phyloP scores from a whole-genome alignment of 2,888 invertebrate species.

The Augiades crinisus region DNA sequence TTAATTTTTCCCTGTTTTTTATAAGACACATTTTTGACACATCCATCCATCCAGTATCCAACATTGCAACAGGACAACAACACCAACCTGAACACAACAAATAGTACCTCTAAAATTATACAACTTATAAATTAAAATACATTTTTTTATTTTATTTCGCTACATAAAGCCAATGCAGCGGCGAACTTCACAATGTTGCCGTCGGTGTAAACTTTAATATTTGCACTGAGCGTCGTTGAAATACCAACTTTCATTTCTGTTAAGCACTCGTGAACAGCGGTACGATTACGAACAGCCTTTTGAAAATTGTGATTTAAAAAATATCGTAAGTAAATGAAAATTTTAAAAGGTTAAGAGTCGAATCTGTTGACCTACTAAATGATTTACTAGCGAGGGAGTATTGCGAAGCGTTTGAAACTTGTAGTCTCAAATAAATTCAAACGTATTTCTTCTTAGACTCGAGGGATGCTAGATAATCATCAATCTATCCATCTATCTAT shows the following conservation, averaged over 20 bases:
- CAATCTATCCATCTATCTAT: too few species aligned
- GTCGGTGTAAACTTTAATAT: too few species aligned
- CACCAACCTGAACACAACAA: too few species aligned
- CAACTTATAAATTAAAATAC: too few species aligned
- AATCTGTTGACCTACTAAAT: constrained; percentile 10
- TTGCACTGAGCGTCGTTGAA: background rate
- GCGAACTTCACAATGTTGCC: background rate
- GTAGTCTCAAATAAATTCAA: background rate
- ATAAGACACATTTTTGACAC: too few species aligned
- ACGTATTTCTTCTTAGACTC: background rate
- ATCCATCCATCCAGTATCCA: too few species aligned
- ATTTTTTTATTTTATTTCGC: background rate
- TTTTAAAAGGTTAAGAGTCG: constrained; percentile 7
- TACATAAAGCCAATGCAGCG: background rate
- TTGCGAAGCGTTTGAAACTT: background rate
- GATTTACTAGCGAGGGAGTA: background rate
- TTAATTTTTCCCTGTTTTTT: too few species aligned
- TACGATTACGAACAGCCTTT: background rate
- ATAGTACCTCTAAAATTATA: background rate
- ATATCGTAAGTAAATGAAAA: constrained; percentile 6
- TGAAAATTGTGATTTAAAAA: constrained; percentile 8
- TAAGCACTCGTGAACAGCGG: background rate
- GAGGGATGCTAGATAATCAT: too few species aligned
- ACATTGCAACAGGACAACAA: too few species aligned
- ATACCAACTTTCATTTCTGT: background rate